phyloP scores from a whole-genome alignment of 2,113 vertebrate genomes.

The Synodontis membranacea region DNA sequence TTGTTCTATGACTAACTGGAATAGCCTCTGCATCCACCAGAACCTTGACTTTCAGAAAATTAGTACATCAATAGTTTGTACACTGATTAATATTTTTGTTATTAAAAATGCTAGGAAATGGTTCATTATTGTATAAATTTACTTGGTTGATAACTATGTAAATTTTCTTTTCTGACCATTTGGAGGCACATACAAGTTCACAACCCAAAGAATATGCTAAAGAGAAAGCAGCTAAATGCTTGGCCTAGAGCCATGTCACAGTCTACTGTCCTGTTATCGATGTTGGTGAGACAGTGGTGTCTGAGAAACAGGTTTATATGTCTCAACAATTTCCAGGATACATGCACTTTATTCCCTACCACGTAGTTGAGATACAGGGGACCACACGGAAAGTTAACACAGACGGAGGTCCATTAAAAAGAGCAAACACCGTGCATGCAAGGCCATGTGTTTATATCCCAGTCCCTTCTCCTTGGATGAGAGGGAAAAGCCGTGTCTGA shows the following conservation, averaged over 20 bases:
- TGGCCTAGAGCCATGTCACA: background rate
- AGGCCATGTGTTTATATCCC: background rate
- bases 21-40: background rate
- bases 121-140: background rate
- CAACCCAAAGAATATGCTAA: constrained; percentile 20
- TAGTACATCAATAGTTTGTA: background rate
- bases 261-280: background rate
- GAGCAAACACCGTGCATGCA: background rate
- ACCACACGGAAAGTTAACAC: background rate
- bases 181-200: background rate
- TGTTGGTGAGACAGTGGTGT: background rate
- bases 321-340: constrained; percentile 27
- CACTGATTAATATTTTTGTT: background rate
- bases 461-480: background rate
- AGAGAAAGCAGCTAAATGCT: background rate
- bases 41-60: background rate
- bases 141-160: background rate
- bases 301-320: background rate
- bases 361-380: background rate
- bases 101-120: background rate
- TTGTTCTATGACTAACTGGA: background rate
- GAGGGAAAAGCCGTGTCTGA: background rate
- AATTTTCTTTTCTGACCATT: background rate
- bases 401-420: background rate
- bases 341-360: background rate